Base-by-base conservation (phyloP, 2,797 vertebrate genomes). In the Mionectes olivaceus region DNA sequence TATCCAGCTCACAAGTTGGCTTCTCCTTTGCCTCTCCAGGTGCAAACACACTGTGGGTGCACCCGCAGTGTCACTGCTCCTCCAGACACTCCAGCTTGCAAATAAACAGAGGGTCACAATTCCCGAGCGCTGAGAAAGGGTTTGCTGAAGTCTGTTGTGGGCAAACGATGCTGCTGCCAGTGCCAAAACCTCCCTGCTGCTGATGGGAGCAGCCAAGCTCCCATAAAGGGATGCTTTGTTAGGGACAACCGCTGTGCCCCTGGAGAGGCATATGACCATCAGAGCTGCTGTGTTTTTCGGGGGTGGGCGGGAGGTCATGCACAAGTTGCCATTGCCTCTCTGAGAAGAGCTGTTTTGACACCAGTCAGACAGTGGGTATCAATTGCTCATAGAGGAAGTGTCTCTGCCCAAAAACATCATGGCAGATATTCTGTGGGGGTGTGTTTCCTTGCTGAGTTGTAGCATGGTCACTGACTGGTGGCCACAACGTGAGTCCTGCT, bases 91-190 rank as follows among this genome's bases (percentile, higher is more conserved):
- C 46, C 22, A 33, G 22, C 41, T 60, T 32, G 25, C 41, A 61
- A n/a, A 32, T 3, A 27, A 56, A 18, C 3, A 3, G 7, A 25
- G 41, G 19, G 21, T 0, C 37, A n/a, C 81, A 57, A 6, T 32
- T 39, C 30, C 46, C 0, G 0, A 44, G 37, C 55, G n/a, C 69
- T 73, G 55, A 65, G 39, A 35, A 57, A 32, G 47, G 35, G 16
- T 65, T 87, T 89, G 39, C 71, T 82, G 52, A 7, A 57, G 64
- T 3, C 41, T 69, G 2, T 37, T 41, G 68, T 4, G 35, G 56
- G 30, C 82, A 52, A 82, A 56, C 3, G 18, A 17, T 27, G 57
- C 33, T 46, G 63, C 61, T 44, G 49, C 1, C n/a, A 57, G 39
- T 49, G 69, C 46, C 88, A 67, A 43, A 59, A 5, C 5, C 65